Percentiles rank a stretch among this genome's conserved stretches.
phyloP scores from a whole-genome alignment of 2,888 invertebrate species.

The Drosophila ochracea region DNA sequence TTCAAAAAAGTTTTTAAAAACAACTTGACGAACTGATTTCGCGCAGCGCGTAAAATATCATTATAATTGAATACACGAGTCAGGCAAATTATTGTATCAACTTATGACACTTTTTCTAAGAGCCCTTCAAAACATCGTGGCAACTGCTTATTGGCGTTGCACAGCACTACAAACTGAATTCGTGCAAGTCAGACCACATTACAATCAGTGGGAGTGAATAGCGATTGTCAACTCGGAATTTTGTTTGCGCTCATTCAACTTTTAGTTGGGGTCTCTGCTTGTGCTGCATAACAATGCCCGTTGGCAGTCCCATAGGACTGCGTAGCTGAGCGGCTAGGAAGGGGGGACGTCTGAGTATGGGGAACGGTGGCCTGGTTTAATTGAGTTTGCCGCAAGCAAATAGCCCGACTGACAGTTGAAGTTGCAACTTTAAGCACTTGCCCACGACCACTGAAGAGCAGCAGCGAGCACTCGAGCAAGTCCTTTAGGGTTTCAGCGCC shows the following conservation, averaged over 20 bases:
- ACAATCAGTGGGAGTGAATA: conserved; percentile 28
- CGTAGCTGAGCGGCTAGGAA: not conserved
- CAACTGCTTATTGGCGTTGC: conserved; percentile 13
- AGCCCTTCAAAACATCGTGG: not conserved
- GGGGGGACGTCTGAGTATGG: conserved; percentile 1
- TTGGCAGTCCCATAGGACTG: conserved; percentile 26
- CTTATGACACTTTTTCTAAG: conserved; percentile 4
- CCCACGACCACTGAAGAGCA: conserved; percentile 26
- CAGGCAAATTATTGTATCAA: not conserved
- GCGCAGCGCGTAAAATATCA: not conserved
- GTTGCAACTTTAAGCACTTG: conserved; percentile 63
- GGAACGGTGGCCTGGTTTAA: conserved; percentile 46
- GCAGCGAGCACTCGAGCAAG: conserved; percentile 25
- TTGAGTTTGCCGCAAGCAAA: conserved; percentile 64
- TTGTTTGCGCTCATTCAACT: conserved; percentile 55
- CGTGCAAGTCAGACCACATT: conserved; percentile 25
- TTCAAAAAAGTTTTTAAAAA: not conserved
- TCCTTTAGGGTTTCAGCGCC: conserved; percentile 19
- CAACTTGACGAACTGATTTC: not conserved
- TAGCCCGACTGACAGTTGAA: conserved; percentile 55
- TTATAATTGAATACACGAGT: not conserved
- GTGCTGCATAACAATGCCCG: conserved; percentile 30
- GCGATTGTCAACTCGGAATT: conserved; percentile 40
- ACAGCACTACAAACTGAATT: conserved; percentile 32
- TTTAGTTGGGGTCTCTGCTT: conserved; percentile 12